A percentile compares a stretch with the other conserved stretches of the same genome.
These are phyloP conservation scores for Ormyrus pomaceus DNA, from an alignment of 2,888 invertebrate genomes.

Conservation along the genomic window DNA sequence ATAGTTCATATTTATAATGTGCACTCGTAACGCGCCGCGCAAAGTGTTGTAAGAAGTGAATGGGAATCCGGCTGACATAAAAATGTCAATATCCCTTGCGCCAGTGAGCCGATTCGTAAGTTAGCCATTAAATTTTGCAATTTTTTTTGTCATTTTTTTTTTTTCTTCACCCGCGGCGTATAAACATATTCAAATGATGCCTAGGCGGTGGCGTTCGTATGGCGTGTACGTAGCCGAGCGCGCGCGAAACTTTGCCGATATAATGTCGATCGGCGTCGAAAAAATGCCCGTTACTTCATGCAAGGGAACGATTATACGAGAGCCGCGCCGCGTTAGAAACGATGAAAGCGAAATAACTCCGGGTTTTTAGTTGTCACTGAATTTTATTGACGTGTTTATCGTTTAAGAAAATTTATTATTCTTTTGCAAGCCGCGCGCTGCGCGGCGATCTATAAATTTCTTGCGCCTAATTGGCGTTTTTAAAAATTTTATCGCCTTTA, in stretches of 20 bases:
- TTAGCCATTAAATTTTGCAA: background rate
- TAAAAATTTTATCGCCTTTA: no score
- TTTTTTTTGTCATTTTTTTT: background rate
- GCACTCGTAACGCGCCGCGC: background rate
- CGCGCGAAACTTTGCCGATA: no score
- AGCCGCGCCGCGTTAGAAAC: no score
- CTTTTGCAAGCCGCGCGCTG: background rate
- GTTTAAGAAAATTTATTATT: background rate
- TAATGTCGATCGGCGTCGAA: no score
- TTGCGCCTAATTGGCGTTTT: no score
- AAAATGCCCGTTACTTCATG: no score
- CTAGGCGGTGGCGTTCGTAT: no score
- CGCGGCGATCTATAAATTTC: no score
- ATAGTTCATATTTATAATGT: constrained; percentile 19
- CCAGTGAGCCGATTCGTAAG: constrained; percentile 20
- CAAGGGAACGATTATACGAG: no score
- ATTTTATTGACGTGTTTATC: background rate
- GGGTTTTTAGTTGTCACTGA: background rate
- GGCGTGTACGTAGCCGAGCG: no score
- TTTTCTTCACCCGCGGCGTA: no score
- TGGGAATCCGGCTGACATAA: constrained; percentile 50
- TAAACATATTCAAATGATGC: no score
- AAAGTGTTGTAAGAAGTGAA: constrained; percentile 50
- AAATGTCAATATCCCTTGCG: constrained; percentile 50
- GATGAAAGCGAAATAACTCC: background rate